phyloP scores from a whole-genome alignment of 2,888 invertebrate genomes.

The Hirtodrosophila trivittata region DNA sequence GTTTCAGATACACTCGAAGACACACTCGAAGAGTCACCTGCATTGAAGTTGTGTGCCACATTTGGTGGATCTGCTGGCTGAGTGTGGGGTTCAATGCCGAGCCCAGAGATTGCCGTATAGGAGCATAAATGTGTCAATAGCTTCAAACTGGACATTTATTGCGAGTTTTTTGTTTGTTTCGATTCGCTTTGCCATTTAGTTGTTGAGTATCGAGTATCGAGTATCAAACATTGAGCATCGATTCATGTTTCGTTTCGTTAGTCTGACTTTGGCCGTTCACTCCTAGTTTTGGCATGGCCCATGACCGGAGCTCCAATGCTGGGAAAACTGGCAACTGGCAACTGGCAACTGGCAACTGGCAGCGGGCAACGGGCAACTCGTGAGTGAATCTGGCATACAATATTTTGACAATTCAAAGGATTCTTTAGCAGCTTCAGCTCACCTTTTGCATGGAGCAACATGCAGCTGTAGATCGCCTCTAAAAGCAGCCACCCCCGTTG shows the following conservation, averaged over 20 bases:
- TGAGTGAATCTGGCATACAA: slow-evolving; percentile 77
- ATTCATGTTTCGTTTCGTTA: slow-evolving; percentile 53
- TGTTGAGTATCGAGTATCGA: slow-evolving; percentile 11
- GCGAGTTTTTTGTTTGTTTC: slow-evolving; percentile 37
- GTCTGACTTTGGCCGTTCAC: slow-evolving; percentile 58
- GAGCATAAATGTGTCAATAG: slow-evolving; percentile 81
- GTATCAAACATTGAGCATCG: slow-evolving; percentile 14
- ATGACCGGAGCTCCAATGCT: slow-evolving; percentile 53
- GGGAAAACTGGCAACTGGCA: slow-evolving; percentile 36
- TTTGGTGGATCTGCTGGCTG: slow-evolving; percentile 34
- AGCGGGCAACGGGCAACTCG: slow-evolving; percentile 49
- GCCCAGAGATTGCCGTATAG: slow-evolving; percentile 42
- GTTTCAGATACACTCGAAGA: neutral
- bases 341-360: slow-evolving; percentile 27
- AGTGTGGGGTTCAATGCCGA: slow-evolving; percentile 48
- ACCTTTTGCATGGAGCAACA: slow-evolving; percentile 46
- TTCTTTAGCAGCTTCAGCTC: slow-evolving; percentile 65
- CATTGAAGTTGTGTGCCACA: slow-evolving; percentile 42
- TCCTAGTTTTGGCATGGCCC: slow-evolving; percentile 58
- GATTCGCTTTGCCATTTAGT: slow-evolving; percentile 52
- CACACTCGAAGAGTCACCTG: slow-evolving; percentile 41
- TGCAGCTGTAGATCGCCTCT: slow-evolving; percentile 46
- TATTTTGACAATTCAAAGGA: slow-evolving; percentile 81
- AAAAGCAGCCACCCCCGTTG: neutral
- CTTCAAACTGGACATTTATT: slow-evolving; percentile 77